Evolutionary conservation across 1,140 invertebrate genomes (phyloP).

Genomic region (Heliothis subflexa): DNA sequence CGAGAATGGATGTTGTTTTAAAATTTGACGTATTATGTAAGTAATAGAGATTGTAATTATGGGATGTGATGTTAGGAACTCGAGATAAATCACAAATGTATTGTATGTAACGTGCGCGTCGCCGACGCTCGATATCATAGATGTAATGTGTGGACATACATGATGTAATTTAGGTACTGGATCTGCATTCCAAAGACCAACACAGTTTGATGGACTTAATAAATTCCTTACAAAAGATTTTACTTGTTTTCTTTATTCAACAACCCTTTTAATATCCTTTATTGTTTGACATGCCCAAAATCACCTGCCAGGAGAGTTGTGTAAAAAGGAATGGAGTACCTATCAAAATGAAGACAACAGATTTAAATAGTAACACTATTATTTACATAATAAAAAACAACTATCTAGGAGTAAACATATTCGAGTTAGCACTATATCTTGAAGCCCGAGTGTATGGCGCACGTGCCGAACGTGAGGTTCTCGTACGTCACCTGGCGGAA

Average conservation of each 20-base stretch:
- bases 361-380: not conserved
- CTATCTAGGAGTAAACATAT: constrained; percentile 8
- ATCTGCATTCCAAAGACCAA: constrained; percentile 83
- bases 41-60: constrained; percentile 29
- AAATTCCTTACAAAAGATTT: constrained; percentile 66
- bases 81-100: constrained; percentile 41
- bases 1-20: constrained; percentile 37
- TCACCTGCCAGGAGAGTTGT: too few relatives aligned
- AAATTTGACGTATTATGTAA: constrained; percentile 32
- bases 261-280: not conserved
- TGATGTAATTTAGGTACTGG: constrained; percentile 78
- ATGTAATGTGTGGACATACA: constrained; percentile 63
- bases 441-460: constrained; percentile 97
- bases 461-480: constrained; percentile 96
- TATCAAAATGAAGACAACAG: not conserved
- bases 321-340: not conserved
- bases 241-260: constrained; percentile 46
- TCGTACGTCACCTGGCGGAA: constrained; percentile 95
- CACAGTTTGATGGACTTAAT: constrained; percentile 82
- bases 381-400: not conserved
- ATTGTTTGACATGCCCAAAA: too few relatives aligned
- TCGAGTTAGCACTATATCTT: constrained; percentile 86
- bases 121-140: constrained; percentile 64
- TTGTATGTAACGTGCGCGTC: constrained; percentile 50
- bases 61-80: constrained; percentile 42